Percentiles rank a stretch among this genome's conserved stretches.
phyloP scores from a whole-genome alignment of 2,888 invertebrate species.

The Drosophila conformis region DNA sequence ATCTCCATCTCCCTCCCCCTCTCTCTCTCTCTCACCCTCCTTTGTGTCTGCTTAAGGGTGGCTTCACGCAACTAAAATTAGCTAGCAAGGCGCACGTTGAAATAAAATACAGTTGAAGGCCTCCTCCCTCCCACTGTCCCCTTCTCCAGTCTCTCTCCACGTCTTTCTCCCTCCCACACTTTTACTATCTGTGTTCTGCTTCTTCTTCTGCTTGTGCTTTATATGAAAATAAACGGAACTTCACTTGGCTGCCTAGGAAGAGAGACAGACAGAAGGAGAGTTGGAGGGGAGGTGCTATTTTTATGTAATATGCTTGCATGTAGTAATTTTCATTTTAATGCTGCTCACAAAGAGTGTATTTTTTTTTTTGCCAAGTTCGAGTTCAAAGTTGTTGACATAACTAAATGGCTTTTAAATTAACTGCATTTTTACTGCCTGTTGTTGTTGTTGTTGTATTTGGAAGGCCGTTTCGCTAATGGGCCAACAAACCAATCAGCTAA shows the following conservation, averaged over 20 bases:
- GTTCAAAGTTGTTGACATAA: conserved; percentile 42
- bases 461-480: conserved; percentile 62
- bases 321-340: conserved; percentile 38
- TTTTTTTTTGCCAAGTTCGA: conserved; percentile 26
- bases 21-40: neutral
- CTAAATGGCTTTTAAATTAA: conserved; percentile 52
- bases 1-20: neutral
- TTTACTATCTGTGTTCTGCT: conserved; percentile 6
- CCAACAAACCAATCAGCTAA: conserved; percentile 66
- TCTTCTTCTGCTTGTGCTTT: conserved; percentile 4
- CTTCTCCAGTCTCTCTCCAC: neutral
- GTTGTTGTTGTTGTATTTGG: conserved; percentile 5
- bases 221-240: conserved; percentile 25
- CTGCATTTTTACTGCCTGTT: conserved; percentile 11
- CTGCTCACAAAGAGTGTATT: conserved; percentile 26
- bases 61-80: conserved; percentile 54
- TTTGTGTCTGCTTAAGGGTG: conserved; percentile 31
- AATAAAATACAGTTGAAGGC: conserved; percentile 42
- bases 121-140: neutral
- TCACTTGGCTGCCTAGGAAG: conserved; percentile 9
- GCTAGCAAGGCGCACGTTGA: conserved; percentile 36
- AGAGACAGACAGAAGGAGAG: no score
- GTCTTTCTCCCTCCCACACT: neutral
- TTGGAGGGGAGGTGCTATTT: conserved; percentile 33
- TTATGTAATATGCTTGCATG: conserved; percentile 42